Percentiles rank a stretch among this genome's conserved stretches.
Evolutionary conservation across 2,888 invertebrate genomes (phyloP).

Genomic region (Brachypterus glaber): DNA sequence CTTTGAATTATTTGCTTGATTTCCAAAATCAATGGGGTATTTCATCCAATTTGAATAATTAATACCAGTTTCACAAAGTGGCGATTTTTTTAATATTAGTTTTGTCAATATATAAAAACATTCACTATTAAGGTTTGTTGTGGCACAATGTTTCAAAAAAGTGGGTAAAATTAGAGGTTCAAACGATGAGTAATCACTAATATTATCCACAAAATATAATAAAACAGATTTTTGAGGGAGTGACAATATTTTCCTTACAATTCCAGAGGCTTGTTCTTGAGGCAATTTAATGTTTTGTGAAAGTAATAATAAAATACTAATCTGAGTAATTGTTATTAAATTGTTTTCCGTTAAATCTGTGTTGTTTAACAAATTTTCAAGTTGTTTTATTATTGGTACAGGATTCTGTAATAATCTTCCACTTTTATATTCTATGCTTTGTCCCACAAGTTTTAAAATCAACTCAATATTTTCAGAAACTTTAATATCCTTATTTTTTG

Average conservation of each 20-base stretch:
- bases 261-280: slow-evolving; percentile 63
- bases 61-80: slow-evolving; percentile 51
- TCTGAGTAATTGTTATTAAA: slow-evolving; percentile 44
- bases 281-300: slow-evolving; percentile 54
- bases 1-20: slow-evolving; percentile 32
- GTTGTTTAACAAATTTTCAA: slow-evolving; percentile 45
- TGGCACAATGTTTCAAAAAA: slow-evolving; percentile 51
- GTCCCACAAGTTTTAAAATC: slow-evolving; percentile 50
- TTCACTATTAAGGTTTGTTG: slow-evolving; percentile 45
- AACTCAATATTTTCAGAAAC: slow-evolving; percentile 19
- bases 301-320: slow-evolving; percentile 50
- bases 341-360: slow-evolving; percentile 42
- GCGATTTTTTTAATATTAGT: slow-evolving; percentile 57
- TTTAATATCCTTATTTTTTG: slow-evolving; percentile 14
- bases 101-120: slow-evolving; percentile 54
- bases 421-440: slow-evolving; percentile 52
- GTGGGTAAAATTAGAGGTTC: slow-evolving; percentile 63
- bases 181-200: slow-evolving; percentile 58
- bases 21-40: slow-evolving; percentile 54
- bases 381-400: slow-evolving; percentile 47
- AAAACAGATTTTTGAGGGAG: slow-evolving; percentile 49
- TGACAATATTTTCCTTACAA: slow-evolving; percentile 54
- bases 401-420: slow-evolving; percentile 56
- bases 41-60: slow-evolving; percentile 54
- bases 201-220: slow-evolving; percentile 56